These are phyloP conservation scores for Jordanella pulchra DNA, from an alignment of 2,797 vertebrate species.

Conservation along the genomic window DNA sequence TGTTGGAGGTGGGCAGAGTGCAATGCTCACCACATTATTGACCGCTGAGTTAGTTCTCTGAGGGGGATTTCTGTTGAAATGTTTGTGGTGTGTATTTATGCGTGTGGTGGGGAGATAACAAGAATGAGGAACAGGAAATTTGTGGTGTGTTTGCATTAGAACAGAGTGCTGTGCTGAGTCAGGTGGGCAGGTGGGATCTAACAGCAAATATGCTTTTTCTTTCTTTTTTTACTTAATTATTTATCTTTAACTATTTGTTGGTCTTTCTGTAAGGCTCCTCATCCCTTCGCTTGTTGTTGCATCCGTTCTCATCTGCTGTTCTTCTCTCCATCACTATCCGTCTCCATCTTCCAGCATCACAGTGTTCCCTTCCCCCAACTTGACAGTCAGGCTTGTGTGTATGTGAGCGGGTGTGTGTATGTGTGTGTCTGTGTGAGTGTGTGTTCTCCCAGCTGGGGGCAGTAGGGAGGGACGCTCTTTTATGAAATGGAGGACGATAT, in stretches of 20 bases:
- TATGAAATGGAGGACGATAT: slow-evolving; percentile 74
- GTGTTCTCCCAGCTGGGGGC: slow-evolving; percentile 69
- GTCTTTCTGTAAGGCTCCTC: not conserved
- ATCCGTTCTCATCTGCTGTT: slow-evolving; percentile 37
- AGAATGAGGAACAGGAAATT: slow-evolving; percentile 39
- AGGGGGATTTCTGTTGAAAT: slow-evolving; percentile 59
- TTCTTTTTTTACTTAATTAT: not conserved
- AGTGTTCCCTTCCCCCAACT: slow-evolving; percentile 72
- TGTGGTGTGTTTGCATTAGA: slow-evolving; percentile 33
- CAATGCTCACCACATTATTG: slow-evolving; percentile 42
- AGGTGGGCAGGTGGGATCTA: slow-evolving; percentile 53
- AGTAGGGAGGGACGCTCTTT: slow-evolving; percentile 77
- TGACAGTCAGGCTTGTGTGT: slow-evolving; percentile 51
- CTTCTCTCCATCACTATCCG: slow-evolving; percentile 69
- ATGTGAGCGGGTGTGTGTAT: slow-evolving; percentile 12
- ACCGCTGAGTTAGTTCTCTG: slow-evolving; percentile 67
- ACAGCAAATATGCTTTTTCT: not conserved
- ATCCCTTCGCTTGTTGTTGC: slow-evolving; percentile 35
- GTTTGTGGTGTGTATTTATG: slow-evolving; percentile 33
- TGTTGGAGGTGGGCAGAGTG: slow-evolving; percentile 23
- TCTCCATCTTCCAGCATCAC: slow-evolving; percentile 61
- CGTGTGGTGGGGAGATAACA: slow-evolving; percentile 18
- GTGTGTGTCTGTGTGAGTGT: slow-evolving; percentile 22
- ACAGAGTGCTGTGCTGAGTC: slow-evolving; percentile 60
- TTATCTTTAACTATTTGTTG: slow-evolving; percentile 1